phyloP scores from a whole-genome alignment of 1,140 invertebrate species.

The Pogonus chalceus region DNA sequence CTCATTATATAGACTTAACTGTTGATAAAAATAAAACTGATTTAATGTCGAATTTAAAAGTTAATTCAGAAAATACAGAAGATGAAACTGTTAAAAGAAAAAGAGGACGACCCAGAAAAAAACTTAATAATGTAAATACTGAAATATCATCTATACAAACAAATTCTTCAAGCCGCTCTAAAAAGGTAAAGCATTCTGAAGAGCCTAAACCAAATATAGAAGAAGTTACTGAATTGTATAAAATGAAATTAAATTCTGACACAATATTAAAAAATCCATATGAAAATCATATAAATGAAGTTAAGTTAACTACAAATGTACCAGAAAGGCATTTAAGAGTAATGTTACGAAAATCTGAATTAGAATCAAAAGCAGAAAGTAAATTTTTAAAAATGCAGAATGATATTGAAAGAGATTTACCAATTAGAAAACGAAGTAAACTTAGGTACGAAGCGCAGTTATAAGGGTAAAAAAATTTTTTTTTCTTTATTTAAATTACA shows the following conservation, averaged over 20 bases:
- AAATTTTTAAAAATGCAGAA: constrained; percentile 11
- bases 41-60: too few species aligned
- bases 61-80: too few species aligned
- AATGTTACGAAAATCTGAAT: not conserved
- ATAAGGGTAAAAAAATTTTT: too few species aligned
- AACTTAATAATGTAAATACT: not conserved
- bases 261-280: not conserved
- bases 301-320: not conserved
- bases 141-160: too few species aligned
- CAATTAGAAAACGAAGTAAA: constrained; percentile 14
- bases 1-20: too few species aligned
- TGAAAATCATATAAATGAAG: constrained; percentile 2
- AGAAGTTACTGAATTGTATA: not conserved
- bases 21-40: too few species aligned
- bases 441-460: constrained; percentile 9
- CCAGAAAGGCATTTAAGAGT: not conserved
- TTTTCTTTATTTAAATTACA: constrained; percentile 21
- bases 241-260: not conserved
- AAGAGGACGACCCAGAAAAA: not conserved
- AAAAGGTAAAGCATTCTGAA: not conserved
- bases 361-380: not conserved
- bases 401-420: constrained; percentile 14
- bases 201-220: not conserved
- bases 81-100: not conserved
- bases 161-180: not conserved